Evolutionary conservation across 1,140 invertebrate species (phyloP).

Genomic region (Trichoplusia ni): DNA sequence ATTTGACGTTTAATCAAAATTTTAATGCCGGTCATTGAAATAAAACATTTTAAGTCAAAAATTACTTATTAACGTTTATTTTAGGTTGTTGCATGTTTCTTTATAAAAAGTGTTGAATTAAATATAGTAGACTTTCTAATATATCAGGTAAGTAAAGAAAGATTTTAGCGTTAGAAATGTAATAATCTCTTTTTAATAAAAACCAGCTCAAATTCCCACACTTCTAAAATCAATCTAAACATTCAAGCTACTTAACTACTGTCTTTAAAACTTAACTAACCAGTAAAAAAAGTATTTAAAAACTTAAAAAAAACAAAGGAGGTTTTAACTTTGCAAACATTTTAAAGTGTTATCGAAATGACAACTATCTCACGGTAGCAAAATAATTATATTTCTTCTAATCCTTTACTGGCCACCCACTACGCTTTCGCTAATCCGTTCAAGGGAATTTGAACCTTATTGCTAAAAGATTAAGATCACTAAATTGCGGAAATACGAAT

Average conservation of each 20-base stretch:
- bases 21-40: too few species aligned
- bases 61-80: too few species aligned
- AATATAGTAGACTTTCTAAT: too few species aligned
- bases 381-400: constrained; percentile 31
- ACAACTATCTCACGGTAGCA: constrained; percentile 30
- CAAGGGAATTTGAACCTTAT: constrained; percentile 25
- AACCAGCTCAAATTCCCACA: background rate
- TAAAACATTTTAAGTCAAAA: too few species aligned
- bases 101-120: too few species aligned
- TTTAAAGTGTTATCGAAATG: background rate
- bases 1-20: too few species aligned
- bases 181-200: background rate
- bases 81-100: too few species aligned
- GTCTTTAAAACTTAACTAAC: too few species aligned
- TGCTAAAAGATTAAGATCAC: background rate
- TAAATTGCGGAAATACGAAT: constrained; percentile 43
- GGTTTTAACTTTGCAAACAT: background rate
- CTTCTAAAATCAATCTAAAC: too few species aligned
- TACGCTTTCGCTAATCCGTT: background rate
- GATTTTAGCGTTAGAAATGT: background rate
- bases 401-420: constrained; percentile 54
- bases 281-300: background rate
- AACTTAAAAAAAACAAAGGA: background rate
- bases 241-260: too few species aligned
- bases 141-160: background rate